Percentiles rank a stretch among this genome's conserved stretches.
These are phyloP conservation scores for Leptinotarsa defecta DNA, from an alignment of 1,140 invertebrate genomes.

Conservation along the genomic window DNA sequence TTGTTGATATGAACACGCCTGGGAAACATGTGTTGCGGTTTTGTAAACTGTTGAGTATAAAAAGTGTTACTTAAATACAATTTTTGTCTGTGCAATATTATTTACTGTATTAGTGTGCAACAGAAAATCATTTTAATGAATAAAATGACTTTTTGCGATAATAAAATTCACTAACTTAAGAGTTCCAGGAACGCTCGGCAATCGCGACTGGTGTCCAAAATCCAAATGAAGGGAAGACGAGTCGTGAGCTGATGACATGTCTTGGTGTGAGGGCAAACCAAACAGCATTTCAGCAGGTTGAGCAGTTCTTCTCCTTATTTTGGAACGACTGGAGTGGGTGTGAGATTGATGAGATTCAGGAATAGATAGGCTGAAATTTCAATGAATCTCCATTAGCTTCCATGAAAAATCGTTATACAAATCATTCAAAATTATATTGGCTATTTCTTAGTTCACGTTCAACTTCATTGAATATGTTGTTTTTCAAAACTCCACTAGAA, in stretches of 20 bases:
- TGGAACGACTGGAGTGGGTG: conserved; percentile 54
- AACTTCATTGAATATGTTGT: neutral
- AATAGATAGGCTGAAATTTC: conserved; percentile 34
- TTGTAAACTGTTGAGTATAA: no score
- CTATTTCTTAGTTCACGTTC: neutral
- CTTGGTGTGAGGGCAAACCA: conserved; percentile 53
- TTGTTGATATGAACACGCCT: no score
- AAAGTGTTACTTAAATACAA: no score
- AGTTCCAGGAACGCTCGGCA: conserved; percentile 72
- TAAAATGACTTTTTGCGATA: neutral
- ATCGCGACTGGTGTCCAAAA: conserved; percentile 62
- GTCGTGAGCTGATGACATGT: conserved; percentile 45
- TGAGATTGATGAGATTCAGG: conserved; percentile 41
- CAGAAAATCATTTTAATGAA: no score
- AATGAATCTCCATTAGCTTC: neutral
- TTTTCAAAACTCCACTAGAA: no score
- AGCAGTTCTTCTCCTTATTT: conserved; percentile 69
- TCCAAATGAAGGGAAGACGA: conserved; percentile 38
- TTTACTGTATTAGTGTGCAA: no score
- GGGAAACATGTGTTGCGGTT: no score
- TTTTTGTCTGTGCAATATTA: no score
- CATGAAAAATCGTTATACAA: no score
- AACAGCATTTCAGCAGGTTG: conserved; percentile 72
- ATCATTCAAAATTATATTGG: no score
- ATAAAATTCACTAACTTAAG: conserved; percentile 59